Evolutionary conservation across 2,888 invertebrate genomes (phyloP), one percentile per base, ranked within the genome.

Genomic region (Yponomeuta sedellus): DNA sequence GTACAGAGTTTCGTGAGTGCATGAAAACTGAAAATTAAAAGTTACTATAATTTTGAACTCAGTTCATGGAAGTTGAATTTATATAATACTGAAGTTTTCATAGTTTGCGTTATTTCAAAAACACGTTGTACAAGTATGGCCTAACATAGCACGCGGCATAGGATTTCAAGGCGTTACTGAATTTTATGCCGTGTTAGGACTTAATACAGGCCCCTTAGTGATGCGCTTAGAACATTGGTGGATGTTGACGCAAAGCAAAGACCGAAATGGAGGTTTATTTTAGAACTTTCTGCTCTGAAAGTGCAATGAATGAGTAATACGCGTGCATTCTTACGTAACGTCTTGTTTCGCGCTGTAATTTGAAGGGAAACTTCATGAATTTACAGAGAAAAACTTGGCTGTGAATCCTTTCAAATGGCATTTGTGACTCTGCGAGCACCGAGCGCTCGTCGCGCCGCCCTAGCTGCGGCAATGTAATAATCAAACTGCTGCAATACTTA

Each of bases 351-450:
- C 69, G 69, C 69, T 69, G 68, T 74, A 71, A 74, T 72, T 74
- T 71, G 67, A 72, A 66, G 69, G 64, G 69, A 66, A 73, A 71
- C 71, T 71, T 71, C 67, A 61, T 69, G 67, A 67, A 67, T 67
- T 70, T 68, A 61, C 68, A 61, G 64, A 25, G 39, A 6, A 68
- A 67, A 71, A 72, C 70, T 73, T 74, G 69, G 68, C 71, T 68
- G 69, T 66, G 73, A 76, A 74, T 72, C 75, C 73, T 75, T 73
- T 71, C 70, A 74, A 74, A 75, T 72, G 70, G 71, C 68, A 70
- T 73, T 73, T 73, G 68, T 70, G 70, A 71, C 69, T n/a, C 63
- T 19, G 44, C 61, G 22, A 61, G 44, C 63, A 40, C 22, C 61
- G 22, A 61, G 16, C 61, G 61, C 20, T 22, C 44, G 39, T 68